Evolutionary conservation across 2,113 vertebrate species (phyloP).

Genomic region (Uropsilus gracilis): DNA sequence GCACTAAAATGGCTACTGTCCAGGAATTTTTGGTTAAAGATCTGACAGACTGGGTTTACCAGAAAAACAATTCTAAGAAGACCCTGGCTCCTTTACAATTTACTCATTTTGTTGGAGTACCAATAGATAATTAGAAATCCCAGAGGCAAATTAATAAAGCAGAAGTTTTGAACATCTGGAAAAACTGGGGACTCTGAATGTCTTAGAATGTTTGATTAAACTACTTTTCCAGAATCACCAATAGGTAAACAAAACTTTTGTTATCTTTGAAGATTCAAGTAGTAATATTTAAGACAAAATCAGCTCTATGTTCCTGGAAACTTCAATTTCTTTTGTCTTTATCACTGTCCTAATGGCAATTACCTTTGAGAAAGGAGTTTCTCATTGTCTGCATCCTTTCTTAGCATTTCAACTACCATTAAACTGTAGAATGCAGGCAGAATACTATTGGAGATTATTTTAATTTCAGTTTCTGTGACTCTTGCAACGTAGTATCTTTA

Average conservation of each 20-base stretch:
- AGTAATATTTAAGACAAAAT: neutral
- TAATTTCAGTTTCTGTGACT: neutral
- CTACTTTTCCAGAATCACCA: neutral
- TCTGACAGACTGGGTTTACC: neutral
- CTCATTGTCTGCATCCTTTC: neutral
- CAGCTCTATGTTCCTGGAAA: neutral
- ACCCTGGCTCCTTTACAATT: neutral
- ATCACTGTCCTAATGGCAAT: neutral
- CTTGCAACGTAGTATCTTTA: constrained; percentile 22
- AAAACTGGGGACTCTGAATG: neutral
- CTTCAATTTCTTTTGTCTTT: neutral
- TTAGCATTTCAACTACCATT: neutral
- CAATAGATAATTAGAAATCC: constrained; percentile 27
- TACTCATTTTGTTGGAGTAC: neutral
- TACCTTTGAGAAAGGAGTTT: neutral
- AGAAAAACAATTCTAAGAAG: constrained; percentile 29
- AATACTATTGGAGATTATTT: constrained; percentile 2
- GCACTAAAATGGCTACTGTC: neutral
- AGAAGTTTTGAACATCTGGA: constrained; percentile 28
- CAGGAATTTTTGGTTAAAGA: constrained; percentile 27
- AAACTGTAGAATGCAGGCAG: neutral
- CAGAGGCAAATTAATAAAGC: constrained; percentile 23
- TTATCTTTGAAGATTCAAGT: neutral
- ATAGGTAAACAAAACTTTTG: neutral
- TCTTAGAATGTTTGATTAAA: neutral